Conservation (phyloP, 2,113 vertebrate species). For the Hepsetus odoe region DNA sequence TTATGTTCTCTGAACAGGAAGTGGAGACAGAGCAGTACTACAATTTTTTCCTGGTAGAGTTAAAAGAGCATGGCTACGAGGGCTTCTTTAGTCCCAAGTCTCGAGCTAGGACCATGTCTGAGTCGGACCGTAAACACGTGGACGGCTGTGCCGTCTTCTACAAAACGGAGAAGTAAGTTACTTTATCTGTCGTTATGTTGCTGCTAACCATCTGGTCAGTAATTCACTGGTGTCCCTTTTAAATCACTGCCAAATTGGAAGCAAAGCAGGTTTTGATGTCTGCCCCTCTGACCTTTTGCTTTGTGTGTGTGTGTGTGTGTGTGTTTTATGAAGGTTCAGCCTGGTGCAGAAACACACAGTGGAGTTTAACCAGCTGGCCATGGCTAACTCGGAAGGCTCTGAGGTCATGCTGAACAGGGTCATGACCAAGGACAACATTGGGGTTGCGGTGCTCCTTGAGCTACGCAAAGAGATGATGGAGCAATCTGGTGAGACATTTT, state of each 20-base stretch:
- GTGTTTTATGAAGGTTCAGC: conserved; percentile 84
- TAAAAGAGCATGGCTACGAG: conserved; percentile 95
- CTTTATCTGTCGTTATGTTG: background rate
- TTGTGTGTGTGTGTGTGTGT: background rate
- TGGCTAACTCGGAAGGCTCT: conserved; percentile 97
- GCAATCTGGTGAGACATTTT: conserved; percentile 84
- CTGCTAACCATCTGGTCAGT: background rate
- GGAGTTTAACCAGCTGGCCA: conserved; percentile 98
- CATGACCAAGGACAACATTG: conserved; percentile 99
- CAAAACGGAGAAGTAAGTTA: conserved; percentile 92
- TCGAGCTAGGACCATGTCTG: conserved; percentile 96
- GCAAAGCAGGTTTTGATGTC: background rate
- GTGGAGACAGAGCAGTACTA: conserved; percentile 98
- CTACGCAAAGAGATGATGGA: conserved; percentile 94
- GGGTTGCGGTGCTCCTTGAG: conserved; percentile 92
- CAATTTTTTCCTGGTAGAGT: conserved; percentile 92
- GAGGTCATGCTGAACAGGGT: conserved; percentile 98
- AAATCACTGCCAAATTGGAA: background rate
- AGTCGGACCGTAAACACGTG: conserved; percentile 96
- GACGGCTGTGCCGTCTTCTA: conserved; percentile 98
- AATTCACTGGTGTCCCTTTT: background rate
- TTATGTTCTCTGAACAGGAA: conserved; percentile 75
- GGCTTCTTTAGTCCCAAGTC: conserved; percentile 99
- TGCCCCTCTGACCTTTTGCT: background rate
- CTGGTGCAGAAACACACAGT: conserved; percentile 97